phyloP scores from a whole-genome alignment of 2,888 invertebrate genomes.

The Drosophila yooni region DNA sequence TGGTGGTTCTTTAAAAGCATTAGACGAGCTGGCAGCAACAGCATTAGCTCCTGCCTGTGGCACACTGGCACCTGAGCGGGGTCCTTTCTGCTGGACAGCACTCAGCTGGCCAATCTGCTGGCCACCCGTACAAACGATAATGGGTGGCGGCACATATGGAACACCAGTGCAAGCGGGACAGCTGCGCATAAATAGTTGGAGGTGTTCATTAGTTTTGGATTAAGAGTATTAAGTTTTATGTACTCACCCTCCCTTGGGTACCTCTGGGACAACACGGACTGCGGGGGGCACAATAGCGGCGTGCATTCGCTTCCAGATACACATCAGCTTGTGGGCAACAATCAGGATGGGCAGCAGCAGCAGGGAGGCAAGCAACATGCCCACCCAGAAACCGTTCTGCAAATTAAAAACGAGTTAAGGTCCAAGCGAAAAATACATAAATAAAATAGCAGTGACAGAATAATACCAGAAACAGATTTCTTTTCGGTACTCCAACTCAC shows the following conservation, averaged over 20 bases:
- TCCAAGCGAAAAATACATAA: background rate
- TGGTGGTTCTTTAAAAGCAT: background rate
- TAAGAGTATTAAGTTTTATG: background rate
- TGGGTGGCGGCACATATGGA: constrained; percentile 29
- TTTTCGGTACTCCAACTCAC: constrained; percentile 25
- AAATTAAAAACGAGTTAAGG: background rate
- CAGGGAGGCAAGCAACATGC: constrained; percentile 92
- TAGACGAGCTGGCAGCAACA: background rate
- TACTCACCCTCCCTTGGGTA: constrained; percentile 19
- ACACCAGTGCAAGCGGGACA: constrained; percentile 50
- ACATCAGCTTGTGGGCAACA: constrained; percentile 91
- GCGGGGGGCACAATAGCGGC: constrained; percentile 85
- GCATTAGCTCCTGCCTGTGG: background rate
- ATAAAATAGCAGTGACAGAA: no score
- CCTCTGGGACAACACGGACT: background rate
- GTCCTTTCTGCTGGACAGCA: background rate
- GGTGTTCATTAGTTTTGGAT: background rate
- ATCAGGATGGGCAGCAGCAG: constrained; percentile 93
- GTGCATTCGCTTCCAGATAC: constrained; percentile 92
- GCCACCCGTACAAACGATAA: constrained; percentile 34
- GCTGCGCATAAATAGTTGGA: background rate
- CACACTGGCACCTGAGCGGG: background rate
- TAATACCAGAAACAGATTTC: no score
- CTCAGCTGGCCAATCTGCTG: constrained; percentile 1
- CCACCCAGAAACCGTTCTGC: constrained; percentile 97